phyloP scores from a whole-genome alignment of 2,113 vertebrate genomes.

The Carassius auratus region DNA sequence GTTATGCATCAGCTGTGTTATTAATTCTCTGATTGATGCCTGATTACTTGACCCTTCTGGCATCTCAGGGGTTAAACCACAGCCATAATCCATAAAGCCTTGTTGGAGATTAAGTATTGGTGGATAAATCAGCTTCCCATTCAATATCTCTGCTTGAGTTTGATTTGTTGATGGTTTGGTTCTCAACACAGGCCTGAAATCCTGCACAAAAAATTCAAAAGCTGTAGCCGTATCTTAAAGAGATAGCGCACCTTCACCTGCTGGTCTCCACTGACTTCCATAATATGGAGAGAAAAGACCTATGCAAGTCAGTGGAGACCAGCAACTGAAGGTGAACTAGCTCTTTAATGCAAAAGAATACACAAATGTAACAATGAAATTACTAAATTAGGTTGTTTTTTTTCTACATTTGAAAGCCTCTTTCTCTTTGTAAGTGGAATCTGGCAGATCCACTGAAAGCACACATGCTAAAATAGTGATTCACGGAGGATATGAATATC shows the following conservation, averaged over 20 bases:
- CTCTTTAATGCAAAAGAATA: background rate
- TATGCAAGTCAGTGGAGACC: too few relatives aligned
- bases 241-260: too few relatives aligned
- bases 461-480: background rate
- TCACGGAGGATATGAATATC: background rate
- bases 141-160: constrained; percentile 13
- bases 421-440: background rate
- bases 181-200: background rate
- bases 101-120: constrained; percentile 17
- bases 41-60: constrained; percentile 5
- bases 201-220: background rate
- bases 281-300: too few relatives aligned
- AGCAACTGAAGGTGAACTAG: too few relatives aligned
- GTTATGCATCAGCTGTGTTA: background rate
- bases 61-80: constrained; percentile 1
- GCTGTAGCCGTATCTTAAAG: too few relatives aligned
- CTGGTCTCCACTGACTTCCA: too few relatives aligned
- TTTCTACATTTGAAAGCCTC: background rate
- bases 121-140: constrained; percentile 4
- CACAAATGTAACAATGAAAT: background rate
- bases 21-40: background rate
- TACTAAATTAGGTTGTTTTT: too few relatives aligned
- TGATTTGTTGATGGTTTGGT: constrained; percentile 28
- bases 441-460: background rate
- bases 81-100: constrained; percentile 24